Conservation (phyloP, 2,113 vertebrate species). For the Cyanoderma ruficeps region DNA sequence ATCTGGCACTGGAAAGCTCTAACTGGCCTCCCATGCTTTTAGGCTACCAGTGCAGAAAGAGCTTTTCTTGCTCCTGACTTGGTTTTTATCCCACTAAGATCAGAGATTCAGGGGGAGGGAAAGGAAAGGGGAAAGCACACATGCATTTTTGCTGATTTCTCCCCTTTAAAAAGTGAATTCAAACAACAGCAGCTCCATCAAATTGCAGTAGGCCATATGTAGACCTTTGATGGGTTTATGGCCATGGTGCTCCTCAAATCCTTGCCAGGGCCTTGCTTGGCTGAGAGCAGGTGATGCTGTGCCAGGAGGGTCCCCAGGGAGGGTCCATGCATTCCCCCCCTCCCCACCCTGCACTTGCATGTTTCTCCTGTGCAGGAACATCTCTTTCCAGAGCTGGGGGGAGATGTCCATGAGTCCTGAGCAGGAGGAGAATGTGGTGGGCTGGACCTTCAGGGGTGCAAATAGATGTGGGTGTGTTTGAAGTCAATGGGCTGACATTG, state of each 20-base stretch:
- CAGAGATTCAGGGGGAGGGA: not conserved
- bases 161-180: not conserved
- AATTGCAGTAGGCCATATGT: fast-evolving
- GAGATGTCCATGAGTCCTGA: not conserved
- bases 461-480: not conserved
- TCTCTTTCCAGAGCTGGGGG: not conserved
- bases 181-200: not conserved
- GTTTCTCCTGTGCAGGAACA: not conserved
- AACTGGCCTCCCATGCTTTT: not conserved
- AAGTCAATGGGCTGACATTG: not conserved
- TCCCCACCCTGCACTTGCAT: not conserved
- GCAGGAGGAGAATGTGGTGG: not conserved
- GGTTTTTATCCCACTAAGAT: not conserved
- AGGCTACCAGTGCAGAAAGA: not conserved
- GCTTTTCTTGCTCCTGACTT: not conserved
- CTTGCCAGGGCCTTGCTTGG: not conserved
- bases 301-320: fast-evolving
- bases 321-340: fast-evolving
- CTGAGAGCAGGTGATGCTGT: not conserved
- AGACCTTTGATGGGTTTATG: not conserved
- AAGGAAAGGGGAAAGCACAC: not conserved
- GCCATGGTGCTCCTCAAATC: not conserved
- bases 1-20: not conserved
- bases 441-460: not conserved
- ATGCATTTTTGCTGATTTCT: not conserved